These are phyloP conservation scores for Chelon labrosus DNA, from an alignment of 2,797 vertebrate species.

Conservation along the genomic window DNA sequence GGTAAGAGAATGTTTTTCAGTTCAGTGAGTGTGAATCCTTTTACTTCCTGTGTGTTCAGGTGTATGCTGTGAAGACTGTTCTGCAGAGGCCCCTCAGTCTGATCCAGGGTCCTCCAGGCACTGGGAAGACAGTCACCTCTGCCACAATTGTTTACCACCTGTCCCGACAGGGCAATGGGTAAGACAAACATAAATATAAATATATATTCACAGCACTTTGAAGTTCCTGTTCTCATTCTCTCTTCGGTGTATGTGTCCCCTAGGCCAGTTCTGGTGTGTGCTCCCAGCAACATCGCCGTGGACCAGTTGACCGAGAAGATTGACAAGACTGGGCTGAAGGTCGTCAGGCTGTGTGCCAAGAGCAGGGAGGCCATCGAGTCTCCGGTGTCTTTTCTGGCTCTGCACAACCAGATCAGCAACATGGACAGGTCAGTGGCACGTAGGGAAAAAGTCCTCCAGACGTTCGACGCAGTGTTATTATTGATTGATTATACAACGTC, in stretches of 20 bases:
- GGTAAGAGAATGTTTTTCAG: too few species aligned
- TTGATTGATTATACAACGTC: neutral
- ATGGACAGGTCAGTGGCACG: slow-evolving; percentile 93
- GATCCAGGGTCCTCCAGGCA: slow-evolving; percentile 98
- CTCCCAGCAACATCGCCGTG: slow-evolving; percentile 98
- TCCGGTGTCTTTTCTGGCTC: slow-evolving; percentile 95
- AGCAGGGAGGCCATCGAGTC: slow-evolving; percentile 98
- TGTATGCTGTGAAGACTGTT: slow-evolving; percentile 93
- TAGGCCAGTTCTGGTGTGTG: slow-evolving; percentile 97
- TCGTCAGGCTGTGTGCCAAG: slow-evolving; percentile 97
- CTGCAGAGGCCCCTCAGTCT: slow-evolving; percentile 97
- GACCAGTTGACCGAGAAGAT: slow-evolving; percentile 99
- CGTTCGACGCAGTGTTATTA: neutral
- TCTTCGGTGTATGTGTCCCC: slow-evolving; percentile 1
- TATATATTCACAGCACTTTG: too few species aligned
- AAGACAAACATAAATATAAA: slow-evolving; percentile 5
- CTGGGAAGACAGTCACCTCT: slow-evolving; percentile 97
- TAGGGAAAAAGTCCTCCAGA: neutral
- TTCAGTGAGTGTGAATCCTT: too few species aligned
- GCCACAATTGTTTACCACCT: slow-evolving; percentile 98
- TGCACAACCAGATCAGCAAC: slow-evolving; percentile 99
- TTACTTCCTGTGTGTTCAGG: slow-evolving; percentile 57
- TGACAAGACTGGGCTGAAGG: slow-evolving; percentile 96
- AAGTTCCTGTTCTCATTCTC: neutral
- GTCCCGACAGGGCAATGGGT: slow-evolving; percentile 98